Conservation (phyloP, 2,888 invertebrate genomes). For the Acrocyrtus sp. region DNA sequence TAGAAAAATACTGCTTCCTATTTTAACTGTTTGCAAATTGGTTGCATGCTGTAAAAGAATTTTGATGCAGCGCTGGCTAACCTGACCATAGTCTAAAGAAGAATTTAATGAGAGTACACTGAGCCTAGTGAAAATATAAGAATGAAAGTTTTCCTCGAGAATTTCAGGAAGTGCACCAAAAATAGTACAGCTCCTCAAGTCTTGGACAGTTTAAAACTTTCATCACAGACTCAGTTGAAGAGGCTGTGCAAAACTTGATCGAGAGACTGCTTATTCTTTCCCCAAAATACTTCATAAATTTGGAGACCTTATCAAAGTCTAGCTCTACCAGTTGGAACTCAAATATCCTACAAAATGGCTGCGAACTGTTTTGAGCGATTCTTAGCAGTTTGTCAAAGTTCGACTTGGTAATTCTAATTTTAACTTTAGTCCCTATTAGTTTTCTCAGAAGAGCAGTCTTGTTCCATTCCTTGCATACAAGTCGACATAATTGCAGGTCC, state of each 20-base stretch:
- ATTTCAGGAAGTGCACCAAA: conserved; percentile 36
- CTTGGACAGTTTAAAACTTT: conserved; percentile 21
- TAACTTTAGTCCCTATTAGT: conserved; percentile 35
- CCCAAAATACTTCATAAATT: conserved; percentile 36
- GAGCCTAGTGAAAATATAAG: conserved; percentile 28
- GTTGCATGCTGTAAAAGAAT: conserved; percentile 27
- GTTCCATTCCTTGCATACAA: conserved; percentile 49
- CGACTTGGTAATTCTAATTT: conserved; percentile 22
- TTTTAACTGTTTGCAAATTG: conserved; percentile 21
- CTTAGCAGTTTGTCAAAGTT: conserved; percentile 34
- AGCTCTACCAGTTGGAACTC: conserved; percentile 34
- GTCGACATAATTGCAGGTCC: conserved; percentile 34
- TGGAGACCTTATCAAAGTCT: conserved; percentile 24
- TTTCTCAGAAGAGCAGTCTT: conserved; percentile 29
- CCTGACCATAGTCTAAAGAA: conserved; percentile 40
- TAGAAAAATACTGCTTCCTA: conserved; percentile 31
- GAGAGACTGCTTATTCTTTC: conserved; percentile 22
- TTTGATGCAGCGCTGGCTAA: conserved; percentile 22
- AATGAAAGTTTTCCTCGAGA: conserved; percentile 21
- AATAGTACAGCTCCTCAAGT: neutral
- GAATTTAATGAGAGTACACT: conserved; percentile 20
- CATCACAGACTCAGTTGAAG: conserved; percentile 23
- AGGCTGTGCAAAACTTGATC: conserved; percentile 39
- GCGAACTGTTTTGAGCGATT: conserved; percentile 3
- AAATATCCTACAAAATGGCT: conserved; percentile 46